Base-by-base conservation (phyloP, 1,140 invertebrate species). In the Hypsibius dujardini region DNA sequence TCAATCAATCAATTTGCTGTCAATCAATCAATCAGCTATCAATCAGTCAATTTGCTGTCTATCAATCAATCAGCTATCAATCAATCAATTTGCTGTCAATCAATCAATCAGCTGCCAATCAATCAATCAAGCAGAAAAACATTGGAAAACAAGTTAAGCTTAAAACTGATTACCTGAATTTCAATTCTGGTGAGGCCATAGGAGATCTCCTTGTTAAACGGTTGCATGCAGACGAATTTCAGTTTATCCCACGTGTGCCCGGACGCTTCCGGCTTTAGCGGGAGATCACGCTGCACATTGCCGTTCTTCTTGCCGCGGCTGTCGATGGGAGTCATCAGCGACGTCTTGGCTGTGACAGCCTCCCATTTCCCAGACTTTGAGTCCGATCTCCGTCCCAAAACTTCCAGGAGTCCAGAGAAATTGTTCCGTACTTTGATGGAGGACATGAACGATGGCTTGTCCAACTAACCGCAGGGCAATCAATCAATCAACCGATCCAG, bases 181-280 rank as follows among this genome's bases (percentile, higher is more conserved):
- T 40, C 14, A 46, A 76, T 69, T 46, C 73, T 50, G 14, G 2
- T 47, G 1, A 75, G n/a, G 42, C 46, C 71, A 74, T 47, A 50
- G 15, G 40, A 69, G 59, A 70, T 59, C 74, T 80, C 80, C 75
- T 85, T 88, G 77, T 91, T 92, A 77, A 90, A 93, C 0, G 89
- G 89, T 77, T 94, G 91, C 3, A 86, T 85, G 78, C 90, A 92
- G 1, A 90, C 84, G 62, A 92, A 79, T 79, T 91, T 90, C 1
- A 93, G 78, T 59, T 86, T 79, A 79, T 92, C 89, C 88, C 89
- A 93, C 77, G 87, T 88, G 76, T 88, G 81, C 12, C 80, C 76
- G 40, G 81, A 75, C n/a, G 82, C 79, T 2, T 77, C 76, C 69
- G 83, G 80, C 3, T 81, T 80, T 1, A 93, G 79, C 70, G 87